A percentile compares a stretch with the other conserved stretches of the same genome.
Evolutionary conservation across 1,140 invertebrate species (phyloP).

Genomic region (Bathynomus jamesi): DNA sequence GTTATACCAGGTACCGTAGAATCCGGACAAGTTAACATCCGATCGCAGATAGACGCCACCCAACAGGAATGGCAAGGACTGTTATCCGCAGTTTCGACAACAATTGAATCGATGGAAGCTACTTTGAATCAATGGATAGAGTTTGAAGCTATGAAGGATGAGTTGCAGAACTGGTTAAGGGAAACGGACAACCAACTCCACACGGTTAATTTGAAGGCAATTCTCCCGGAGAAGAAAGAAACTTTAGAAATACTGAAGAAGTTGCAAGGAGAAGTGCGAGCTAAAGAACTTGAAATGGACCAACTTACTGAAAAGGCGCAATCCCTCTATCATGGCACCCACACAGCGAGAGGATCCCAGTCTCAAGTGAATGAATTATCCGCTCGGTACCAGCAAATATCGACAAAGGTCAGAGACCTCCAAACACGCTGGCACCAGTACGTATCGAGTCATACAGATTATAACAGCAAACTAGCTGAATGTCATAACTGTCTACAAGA

Average conservation of each 20-base stretch:
- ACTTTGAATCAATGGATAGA: slow-evolving; percentile 85
- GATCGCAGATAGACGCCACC: slow-evolving; percentile 72
- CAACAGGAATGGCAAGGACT: slow-evolving; percentile 85
- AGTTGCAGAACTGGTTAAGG: slow-evolving; percentile 77
- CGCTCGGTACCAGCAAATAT: slow-evolving; percentile 81
- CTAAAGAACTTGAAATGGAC: slow-evolving; percentile 88
- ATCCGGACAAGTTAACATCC: slow-evolving; percentile 73
- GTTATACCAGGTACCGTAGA: slow-evolving; percentile 81
- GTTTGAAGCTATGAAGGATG: slow-evolving; percentile 78
- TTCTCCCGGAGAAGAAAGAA: slow-evolving; percentile 69
- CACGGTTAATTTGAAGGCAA: slow-evolving; percentile 77
- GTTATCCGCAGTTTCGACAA: slow-evolving; percentile 57
- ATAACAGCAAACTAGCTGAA: slow-evolving; percentile 67
- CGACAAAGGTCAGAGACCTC: slow-evolving; percentile 81
- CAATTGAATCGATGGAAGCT: slow-evolving; percentile 64
- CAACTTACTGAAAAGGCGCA: slow-evolving; percentile 83
- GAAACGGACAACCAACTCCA: slow-evolving; percentile 80
- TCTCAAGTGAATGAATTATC: slow-evolving; percentile 77
- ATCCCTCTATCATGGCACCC: slow-evolving; percentile 60
- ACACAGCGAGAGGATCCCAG: slow-evolving; percentile 48
- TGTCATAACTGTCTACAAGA: slow-evolving; percentile 76
- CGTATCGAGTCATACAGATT: slow-evolving; percentile 79
- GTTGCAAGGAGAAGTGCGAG: slow-evolving; percentile 77
- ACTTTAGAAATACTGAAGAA: slow-evolving; percentile 67
- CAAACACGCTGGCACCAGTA: slow-evolving; percentile 85